Evolutionary conservation across 2,888 invertebrate genomes (phyloP).

Genomic region (Melipona bicolor): DNA sequence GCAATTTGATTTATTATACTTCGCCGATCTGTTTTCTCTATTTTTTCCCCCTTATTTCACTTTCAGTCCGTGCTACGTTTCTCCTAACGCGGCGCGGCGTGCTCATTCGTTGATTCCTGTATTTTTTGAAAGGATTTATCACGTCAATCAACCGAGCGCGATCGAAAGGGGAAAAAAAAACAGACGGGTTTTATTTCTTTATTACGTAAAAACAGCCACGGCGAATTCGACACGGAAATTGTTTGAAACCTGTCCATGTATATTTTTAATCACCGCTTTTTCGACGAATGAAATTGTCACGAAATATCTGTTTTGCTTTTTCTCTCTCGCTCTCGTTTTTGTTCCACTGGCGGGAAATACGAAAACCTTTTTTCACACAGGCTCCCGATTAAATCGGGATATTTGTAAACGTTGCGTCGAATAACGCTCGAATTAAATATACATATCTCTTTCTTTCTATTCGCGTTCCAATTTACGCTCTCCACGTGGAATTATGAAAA

Average conservation of each 20-base stretch:
- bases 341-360: background rate
- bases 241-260: background rate
- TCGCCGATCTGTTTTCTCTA: background rate
- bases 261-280: slow-evolving; percentile 11
- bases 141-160: background rate
- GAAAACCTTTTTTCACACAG: background rate
- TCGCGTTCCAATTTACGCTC: background rate
- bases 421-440: background rate
- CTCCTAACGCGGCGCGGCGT: background rate
- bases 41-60: background rate
- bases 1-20: background rate
- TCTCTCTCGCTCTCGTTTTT: background rate
- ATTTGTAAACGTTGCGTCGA: slow-evolving; percentile 2
- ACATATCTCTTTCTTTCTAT: background rate
- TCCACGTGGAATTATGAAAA: background rate
- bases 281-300: slow-evolving; percentile 9
- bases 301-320: background rate
- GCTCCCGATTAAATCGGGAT: background rate
- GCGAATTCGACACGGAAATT: background rate
- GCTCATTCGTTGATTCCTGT: background rate
- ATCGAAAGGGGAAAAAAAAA: background rate
- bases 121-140: slow-evolving; percentile 13
- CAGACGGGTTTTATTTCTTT: background rate
- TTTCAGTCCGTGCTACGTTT: background rate
- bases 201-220: slow-evolving; percentile 9